Base-by-base conservation (phyloP, 1,140 invertebrate species). In the Drosophila kanapiae region DNA sequence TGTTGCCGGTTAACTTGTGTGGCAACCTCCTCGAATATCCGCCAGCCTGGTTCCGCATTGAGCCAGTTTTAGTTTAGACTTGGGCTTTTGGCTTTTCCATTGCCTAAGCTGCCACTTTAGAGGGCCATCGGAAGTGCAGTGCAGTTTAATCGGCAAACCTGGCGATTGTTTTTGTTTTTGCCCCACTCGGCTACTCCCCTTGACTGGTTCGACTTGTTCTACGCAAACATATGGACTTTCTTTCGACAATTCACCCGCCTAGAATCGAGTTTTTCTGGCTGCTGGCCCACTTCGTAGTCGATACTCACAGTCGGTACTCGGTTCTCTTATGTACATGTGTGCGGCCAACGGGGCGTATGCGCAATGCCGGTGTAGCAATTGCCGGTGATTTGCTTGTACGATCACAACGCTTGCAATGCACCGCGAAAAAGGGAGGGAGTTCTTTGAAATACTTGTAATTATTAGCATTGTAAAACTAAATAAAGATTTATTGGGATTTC, bases 161-260 rank as follows among this genome's bases (percentile, higher is more conserved):
- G 23, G 23, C 23, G n/a, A n/a, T n/a, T n/a, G n/a, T n/a, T n/a
- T n/a, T 51, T 51, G 48, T 51, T 51, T 75, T 23, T 54, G 53
- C 53, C 57, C 18, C 6, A 16, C 47, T 47, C 51, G 13, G 38
- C 14, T 61, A 45, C 23, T 14, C 9, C 6, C 5, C 54, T 57
- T 31, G 74, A 76, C 82, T 88, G 80, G 83, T 87, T 74, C 58
- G 71, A 88, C 83, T 88, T 64, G 83, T 87, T 87, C 80, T 63
- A 68, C 18, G 42, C 43, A 13, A 68, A 10, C 54, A 58, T 27
- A 29, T 51, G 18, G 53, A 59, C 48, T 72, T 72, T 77, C 59
- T 77, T 86, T 81, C 63, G 60, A 65, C 61, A 67, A 64, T 75
- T 16, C 16, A 13, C 18, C 35, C 35, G 6, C 53, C 47, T 54